A percentile compares a stretch with the other conserved stretches of the same genome.
These are phyloP conservation scores for Solenopsis invicta DNA, from an alignment of 1,140 invertebrate genomes.

Conservation along the genomic window DNA sequence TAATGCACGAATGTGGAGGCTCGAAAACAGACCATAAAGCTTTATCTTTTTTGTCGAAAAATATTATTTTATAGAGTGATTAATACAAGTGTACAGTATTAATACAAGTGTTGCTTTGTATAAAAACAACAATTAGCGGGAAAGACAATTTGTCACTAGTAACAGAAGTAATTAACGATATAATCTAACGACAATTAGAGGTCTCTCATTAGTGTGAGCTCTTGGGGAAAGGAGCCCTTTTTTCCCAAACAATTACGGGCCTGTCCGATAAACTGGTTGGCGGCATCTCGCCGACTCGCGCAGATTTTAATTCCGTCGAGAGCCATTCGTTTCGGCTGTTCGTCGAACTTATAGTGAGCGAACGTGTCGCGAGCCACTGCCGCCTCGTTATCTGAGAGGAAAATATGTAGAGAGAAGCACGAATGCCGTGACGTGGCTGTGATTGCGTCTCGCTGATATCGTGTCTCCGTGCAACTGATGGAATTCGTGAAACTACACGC, in stretches of 20 bases:
- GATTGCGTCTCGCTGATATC: slow-evolving; percentile 41
- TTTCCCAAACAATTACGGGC: slow-evolving; percentile 1
- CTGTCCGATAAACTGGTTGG: slow-evolving; percentile 21
- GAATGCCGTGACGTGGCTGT: slow-evolving; percentile 28
- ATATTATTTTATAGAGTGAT: neutral
- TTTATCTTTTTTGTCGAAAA: neutral
- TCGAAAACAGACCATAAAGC: neutral
- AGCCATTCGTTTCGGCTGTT: slow-evolving; percentile 26
- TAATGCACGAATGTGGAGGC: neutral
- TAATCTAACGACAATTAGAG: slow-evolving; percentile 23
- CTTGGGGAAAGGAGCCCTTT: neutral
- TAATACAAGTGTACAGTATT: neutral
- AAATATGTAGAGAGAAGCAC: slow-evolving; percentile 48
- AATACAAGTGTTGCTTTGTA: neutral
- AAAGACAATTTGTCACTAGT: slow-evolving; percentile 12
- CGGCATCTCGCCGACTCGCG: slow-evolving; percentile 9
- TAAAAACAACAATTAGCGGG: neutral
- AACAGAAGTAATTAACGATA: slow-evolving; percentile 44
- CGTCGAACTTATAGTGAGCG: slow-evolving; percentile 21
- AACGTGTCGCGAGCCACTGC: slow-evolving; percentile 26
- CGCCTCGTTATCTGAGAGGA: slow-evolving; percentile 48
- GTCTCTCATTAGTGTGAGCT: slow-evolving; percentile 24
- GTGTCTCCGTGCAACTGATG: slow-evolving; percentile 44
- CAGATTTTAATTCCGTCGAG: slow-evolving; percentile 39
- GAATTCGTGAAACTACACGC: slow-evolving; percentile 54